Conservation (phyloP, 1,140 invertebrate species). For the Tetramorium alpestre region DNA sequence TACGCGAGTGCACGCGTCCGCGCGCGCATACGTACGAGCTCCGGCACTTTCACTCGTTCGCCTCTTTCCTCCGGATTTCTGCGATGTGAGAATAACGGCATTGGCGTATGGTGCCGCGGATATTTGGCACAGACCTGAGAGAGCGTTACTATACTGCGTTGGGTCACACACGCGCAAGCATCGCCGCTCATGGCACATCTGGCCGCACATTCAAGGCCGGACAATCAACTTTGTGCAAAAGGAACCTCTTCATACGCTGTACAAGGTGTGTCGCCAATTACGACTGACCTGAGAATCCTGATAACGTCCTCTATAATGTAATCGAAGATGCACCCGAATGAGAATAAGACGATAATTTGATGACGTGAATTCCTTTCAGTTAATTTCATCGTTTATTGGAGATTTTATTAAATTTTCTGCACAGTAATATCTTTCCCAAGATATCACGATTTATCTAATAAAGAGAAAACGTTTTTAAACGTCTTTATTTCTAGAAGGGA, state of each 20-base stretch:
- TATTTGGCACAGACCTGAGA: slow-evolving; percentile 54
- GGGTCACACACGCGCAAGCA: slow-evolving; percentile 32
- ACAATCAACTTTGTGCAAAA: slow-evolving; percentile 76
- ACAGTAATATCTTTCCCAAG: background rate
- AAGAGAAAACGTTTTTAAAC: background rate
- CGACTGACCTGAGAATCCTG: slow-evolving; percentile 17
- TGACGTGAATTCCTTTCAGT: background rate
- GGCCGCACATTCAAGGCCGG: slow-evolving; percentile 78
- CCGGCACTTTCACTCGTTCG: slow-evolving; percentile 35
- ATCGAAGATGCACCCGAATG: background rate
- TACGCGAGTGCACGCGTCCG: background rate
- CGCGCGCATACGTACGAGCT: background rate
- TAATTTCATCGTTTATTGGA: background rate
- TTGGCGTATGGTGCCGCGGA: background rate
- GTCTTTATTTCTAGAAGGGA: background rate
- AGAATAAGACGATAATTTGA: background rate
- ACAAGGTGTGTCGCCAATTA: slow-evolving; percentile 8
- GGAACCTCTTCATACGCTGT: slow-evolving; percentile 56
- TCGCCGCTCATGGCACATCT: slow-evolving; percentile 64
- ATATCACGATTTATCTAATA: background rate
- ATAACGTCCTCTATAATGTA: background rate
- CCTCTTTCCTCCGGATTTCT: slow-evolving; percentile 38
- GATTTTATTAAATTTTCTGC: background rate
- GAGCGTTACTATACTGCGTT: background rate
- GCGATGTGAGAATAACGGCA: slow-evolving; percentile 40